Evolutionary conservation across 2,888 invertebrate species (phyloP).

Genomic region (Parochlus steinenii): DNA sequence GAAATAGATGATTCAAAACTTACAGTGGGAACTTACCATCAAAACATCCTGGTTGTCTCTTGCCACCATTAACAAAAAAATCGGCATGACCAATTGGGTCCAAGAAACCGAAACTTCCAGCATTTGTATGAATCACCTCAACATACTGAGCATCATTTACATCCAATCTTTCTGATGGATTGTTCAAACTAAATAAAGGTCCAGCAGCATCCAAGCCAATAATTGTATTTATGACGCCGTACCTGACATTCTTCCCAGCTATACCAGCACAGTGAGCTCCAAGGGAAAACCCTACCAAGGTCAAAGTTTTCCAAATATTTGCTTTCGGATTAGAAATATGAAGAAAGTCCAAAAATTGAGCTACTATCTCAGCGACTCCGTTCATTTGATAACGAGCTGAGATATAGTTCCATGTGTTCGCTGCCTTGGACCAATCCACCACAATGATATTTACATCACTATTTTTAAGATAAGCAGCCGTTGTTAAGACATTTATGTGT

Average conservation of each 20-base stretch:
- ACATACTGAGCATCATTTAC: neutral
- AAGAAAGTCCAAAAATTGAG: slow-evolving; percentile 14
- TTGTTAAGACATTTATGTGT: neutral
- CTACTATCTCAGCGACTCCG: slow-evolving; percentile 14
- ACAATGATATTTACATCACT: slow-evolving; percentile 6
- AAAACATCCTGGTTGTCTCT: slow-evolving; percentile 6
- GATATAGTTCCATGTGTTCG: slow-evolving; percentile 10
- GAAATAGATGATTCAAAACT: no score
- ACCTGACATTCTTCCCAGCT: slow-evolving; percentile 12
- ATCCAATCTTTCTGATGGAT: neutral
- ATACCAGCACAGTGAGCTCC: slow-evolving; percentile 17
- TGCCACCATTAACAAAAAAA: slow-evolving; percentile 7
- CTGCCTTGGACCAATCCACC: slow-evolving; percentile 12
- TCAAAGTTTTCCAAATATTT: no score
- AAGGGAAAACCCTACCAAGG: slow-evolving; percentile 7
- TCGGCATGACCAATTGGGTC: slow-evolving; percentile 8
- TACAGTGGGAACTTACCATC: no score
- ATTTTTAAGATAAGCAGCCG: slow-evolving; percentile 3
- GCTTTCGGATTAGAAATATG: slow-evolving; percentile 19
- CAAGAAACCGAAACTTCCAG: neutral
- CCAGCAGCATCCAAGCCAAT: slow-evolving; percentile 13
- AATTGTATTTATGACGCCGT: slow-evolving; percentile 10
- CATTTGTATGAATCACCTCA: slow-evolving; percentile 5
- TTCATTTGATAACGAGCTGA: slow-evolving; percentile 8
- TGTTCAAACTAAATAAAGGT: slow-evolving; percentile 2